Conservation (phyloP, 2,797 vertebrate species). For the Eulemur albifrons region DNA sequence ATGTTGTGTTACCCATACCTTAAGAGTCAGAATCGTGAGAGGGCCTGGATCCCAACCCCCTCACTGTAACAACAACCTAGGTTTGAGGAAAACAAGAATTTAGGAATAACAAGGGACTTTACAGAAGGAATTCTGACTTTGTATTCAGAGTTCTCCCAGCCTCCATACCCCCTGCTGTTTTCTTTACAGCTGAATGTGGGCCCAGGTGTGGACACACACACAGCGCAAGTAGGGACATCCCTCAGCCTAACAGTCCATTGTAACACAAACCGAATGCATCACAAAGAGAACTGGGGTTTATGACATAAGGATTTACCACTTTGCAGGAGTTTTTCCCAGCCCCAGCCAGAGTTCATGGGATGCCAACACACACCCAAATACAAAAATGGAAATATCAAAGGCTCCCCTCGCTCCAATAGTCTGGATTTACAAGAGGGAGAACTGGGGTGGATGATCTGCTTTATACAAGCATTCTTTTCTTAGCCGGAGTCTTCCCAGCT, state of each 20-base stretch:
- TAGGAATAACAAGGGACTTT: constrained; percentile 45
- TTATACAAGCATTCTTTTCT: constrained; percentile 25
- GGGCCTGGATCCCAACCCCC: neutral
- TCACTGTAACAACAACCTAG: neutral
- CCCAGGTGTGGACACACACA: neutral
- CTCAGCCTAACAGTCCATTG: constrained; percentile 32
- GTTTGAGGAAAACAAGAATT: constrained; percentile 30
- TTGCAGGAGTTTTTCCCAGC: neutral
- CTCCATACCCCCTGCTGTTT: constrained; percentile 28
- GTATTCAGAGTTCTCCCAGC: constrained; percentile 44
- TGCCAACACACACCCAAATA: neutral
- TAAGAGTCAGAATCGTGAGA: constrained; percentile 32
- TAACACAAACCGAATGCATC: constrained; percentile 58
- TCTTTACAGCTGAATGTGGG: constrained; percentile 24
- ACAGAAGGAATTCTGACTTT: constrained; percentile 7
- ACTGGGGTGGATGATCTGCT: neutral
- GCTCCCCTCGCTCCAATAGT: neutral
- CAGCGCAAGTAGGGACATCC: neutral
- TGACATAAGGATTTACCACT: neutral
- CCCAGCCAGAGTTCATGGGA: constrained; percentile 14
- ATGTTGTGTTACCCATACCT: neutral
- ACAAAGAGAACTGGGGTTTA: constrained; percentile 42
- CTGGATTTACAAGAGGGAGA: constrained; percentile 23
- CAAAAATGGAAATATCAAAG: constrained; percentile 23
- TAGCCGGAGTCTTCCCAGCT: neutral